A percentile compares a stretch with the other conserved stretches of the same genome.
phyloP scores from a whole-genome alignment of 2,888 invertebrate species.

The Crioceris asparagi region DNA sequence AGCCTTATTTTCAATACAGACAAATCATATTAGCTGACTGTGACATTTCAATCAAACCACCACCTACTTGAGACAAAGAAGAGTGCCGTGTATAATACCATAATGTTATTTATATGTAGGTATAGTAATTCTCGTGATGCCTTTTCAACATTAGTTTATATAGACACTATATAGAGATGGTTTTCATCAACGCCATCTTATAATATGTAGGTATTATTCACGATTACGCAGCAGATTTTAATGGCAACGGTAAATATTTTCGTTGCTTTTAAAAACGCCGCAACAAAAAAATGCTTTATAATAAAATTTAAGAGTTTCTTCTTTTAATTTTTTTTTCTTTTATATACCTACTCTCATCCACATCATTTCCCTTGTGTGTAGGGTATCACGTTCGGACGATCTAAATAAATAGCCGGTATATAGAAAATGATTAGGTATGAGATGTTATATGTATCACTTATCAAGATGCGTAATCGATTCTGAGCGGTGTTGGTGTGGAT shows the following conservation, averaged over 20 bases:
- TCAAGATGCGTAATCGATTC: slow-evolving; percentile 7
- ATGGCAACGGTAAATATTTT: slow-evolving; percentile 8
- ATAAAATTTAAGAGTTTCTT: slow-evolving; percentile 9
- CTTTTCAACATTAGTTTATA: no score
- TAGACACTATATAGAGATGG: not conserved
- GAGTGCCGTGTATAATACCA: no score
- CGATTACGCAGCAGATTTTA: slow-evolving; percentile 1
- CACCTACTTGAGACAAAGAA: no score
- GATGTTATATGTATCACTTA: slow-evolving; percentile 5
- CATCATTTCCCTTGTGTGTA: slow-evolving; percentile 6
- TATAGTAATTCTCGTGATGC: no score
- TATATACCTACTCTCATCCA: no score
- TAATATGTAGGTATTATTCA: slow-evolving; percentile 1
- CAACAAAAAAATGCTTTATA: slow-evolving; percentile 7
- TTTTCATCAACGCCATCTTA: not conserved
- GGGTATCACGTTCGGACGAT: slow-evolving; percentile 6
- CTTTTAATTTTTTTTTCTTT: slow-evolving; percentile 6
- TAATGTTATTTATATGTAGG: no score
- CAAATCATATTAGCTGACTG: no score
- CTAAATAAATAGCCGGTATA: slow-evolving; percentile 9
- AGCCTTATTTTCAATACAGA: no score
- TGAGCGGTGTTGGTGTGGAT: slow-evolving; percentile 1
- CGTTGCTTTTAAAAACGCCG: slow-evolving; percentile 4
- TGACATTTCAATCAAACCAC: no score
- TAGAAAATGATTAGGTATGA: slow-evolving; percentile 7